Base-by-base conservation (phyloP, 1,140 invertebrate genomes). In the Brachionus koreanus region DNA sequence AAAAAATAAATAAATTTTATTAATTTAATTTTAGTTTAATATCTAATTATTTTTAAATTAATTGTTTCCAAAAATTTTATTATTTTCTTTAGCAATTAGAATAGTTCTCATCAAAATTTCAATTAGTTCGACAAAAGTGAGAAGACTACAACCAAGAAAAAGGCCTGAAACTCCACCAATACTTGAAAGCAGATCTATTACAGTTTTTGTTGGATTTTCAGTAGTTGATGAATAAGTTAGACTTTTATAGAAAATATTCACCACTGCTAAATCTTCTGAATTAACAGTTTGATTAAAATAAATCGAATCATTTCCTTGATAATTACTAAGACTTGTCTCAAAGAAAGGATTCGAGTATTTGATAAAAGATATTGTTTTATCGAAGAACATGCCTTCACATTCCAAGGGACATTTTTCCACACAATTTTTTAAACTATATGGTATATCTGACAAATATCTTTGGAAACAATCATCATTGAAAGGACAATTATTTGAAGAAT, bases 171-270 rank as follows among this genome's bases (percentile, higher is more conserved):
- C 23, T 49, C 75, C 75, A 7, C 75, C 75, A 33, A 77, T 33
- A 12, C 16, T 77, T 0, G 75, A 77, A 3, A 77, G 33, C 19
- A 77, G 16, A 57, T 19, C 23, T 13, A 61, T n/a, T 1, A 52
- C 12, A 12, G 10, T 9, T 61, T 3, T 46, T 23, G 10, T 77
- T 23, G 3, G 12, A 12, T 5, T 29, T 23, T 77, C 75, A 3
- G 23, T 33, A 35, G 19, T 52, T 33, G 43, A 23, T 37, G 23
- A 7, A 52, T 77, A 77, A 52, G 13, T 5, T 39, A 77, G 13
- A 19, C 13, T 52, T 52, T 29, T 46, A 43, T 77, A 77, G 35
- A 49, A 77, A 52, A 77, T 77, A 12, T 23, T 77, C 19, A 77
- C 37, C 1, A 23, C 16, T 2, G 67, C 33, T 4, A 72, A 13